A percentile compares a stretch with the other conserved stretches of the same genome.
Evolutionary conservation across 53 echinoderm and acorn worm species (phyloP).

Genomic region (Holothuria leucospilota): DNA sequence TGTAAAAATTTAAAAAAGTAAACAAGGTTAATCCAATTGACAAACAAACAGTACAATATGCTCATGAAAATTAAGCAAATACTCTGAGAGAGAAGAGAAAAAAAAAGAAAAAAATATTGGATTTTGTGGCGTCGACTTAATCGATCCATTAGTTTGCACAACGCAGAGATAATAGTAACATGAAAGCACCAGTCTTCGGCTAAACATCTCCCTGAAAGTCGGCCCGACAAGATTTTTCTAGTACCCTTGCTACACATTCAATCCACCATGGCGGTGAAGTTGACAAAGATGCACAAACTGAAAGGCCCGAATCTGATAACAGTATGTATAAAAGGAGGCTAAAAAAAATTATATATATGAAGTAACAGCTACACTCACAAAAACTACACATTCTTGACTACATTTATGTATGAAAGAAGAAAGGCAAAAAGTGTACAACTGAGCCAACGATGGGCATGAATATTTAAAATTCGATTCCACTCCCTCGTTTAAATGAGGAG

Average conservation of each 20-base stretch:
- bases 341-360: conserved; percentile 17
- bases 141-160: conserved; percentile 35
- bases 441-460: neutral
- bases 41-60: conserved; percentile 23
- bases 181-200: conserved; percentile 43
- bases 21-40: conserved; percentile 25
- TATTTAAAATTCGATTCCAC: too few relatives aligned
- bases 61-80: conserved; percentile 22
- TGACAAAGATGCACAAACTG: conserved; percentile 12
- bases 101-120: conserved; percentile 12
- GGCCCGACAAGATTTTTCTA: conserved; percentile 15
- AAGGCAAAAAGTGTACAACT: conserved; percentile 9
- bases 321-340: neutral
- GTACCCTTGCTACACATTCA: conserved; percentile 11
- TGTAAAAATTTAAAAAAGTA: conserved; percentile 19
- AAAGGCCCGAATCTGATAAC: neutral
- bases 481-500: too few relatives aligned
- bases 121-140: conserved; percentile 19
- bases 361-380: conserved; percentile 25
- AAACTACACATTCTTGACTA: conserved; percentile 35
- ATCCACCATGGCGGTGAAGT: neutral
- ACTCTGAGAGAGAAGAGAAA: neutral
- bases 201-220: conserved; percentile 33
- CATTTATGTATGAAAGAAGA: conserved; percentile 17
- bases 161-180: conserved; percentile 38